Evolutionary conservation across 2,113 vertebrate genomes (phyloP).

Genomic region (Trochalopteron elliotii): DNA sequence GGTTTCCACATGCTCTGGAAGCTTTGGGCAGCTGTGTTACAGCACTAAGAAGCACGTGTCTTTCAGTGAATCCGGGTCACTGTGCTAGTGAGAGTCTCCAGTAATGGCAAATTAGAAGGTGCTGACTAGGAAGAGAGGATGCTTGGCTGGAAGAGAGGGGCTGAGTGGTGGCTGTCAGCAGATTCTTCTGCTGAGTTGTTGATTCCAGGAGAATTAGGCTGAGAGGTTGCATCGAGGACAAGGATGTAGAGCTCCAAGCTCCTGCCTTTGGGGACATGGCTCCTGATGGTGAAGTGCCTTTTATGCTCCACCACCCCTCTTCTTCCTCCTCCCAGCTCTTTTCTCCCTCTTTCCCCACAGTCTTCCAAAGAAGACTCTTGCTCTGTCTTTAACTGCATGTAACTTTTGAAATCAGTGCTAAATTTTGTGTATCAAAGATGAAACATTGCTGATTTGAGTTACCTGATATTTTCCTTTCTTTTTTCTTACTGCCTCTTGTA

Average conservation of each 20-base stretch:
- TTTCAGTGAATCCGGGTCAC: not conserved
- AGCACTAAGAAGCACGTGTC: fast-evolving
- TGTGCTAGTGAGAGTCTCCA: not conserved
- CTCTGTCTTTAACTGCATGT: not conserved
- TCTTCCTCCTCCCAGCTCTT: not conserved
- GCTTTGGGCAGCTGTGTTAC: not conserved
- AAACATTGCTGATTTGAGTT: not conserved
- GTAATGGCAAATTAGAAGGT: not conserved
- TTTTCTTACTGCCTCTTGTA: not conserved
- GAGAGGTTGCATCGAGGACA: not conserved
- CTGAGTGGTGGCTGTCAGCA: not conserved
- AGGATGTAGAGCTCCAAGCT: not conserved
- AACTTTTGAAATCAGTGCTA: not conserved
- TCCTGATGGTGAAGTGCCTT: not conserved
- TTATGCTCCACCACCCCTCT: not conserved
- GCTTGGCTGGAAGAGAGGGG: not conserved
- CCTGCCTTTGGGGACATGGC: fast-evolving
- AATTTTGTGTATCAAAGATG: not conserved
- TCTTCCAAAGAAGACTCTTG: not conserved
- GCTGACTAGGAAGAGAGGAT: not conserved
- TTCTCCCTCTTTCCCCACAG: fast-evolving
- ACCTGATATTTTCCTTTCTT: not conserved
- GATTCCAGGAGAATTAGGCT: not conserved
- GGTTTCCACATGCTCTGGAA: not conserved
- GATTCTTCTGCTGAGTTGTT: not conserved